Evolutionary conservation across 1,140 invertebrate genomes (phyloP), one percentile per base, ranked within the genome.

Genomic region (Drosophila elegans): DNA sequence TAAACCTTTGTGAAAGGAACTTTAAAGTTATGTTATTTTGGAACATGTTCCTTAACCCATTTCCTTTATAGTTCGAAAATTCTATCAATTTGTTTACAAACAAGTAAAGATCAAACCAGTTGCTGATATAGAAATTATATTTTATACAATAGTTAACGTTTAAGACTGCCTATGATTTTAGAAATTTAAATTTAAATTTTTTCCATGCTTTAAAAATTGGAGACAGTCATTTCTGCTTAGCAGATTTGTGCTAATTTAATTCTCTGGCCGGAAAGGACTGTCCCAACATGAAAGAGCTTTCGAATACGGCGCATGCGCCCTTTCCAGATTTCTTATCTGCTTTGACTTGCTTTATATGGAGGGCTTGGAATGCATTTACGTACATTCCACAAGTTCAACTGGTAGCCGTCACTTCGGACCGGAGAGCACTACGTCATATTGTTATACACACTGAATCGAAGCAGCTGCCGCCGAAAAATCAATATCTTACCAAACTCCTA

Each of bases 361-460:
- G 42, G 32, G 34, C 25, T 45, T n/a, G 10, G 11, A 36, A 44
- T 49, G 57, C 42, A 63, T 27, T 55, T 46, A n/a, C 16, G 46
- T 59, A 57, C 76, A 84, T 84, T 80, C 46, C 2, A 16, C 16
- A 48, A 71, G 80, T 84, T 89, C 85, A 89, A 89, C 84, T 89
- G 77, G 84, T 89, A 84, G 84, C 60, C 62, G 69, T 3, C 74
- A 75, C 69, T 69, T 81, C 66, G 48, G 12, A 34, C 16, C 38
- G 7, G 32, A 39, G 54, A 36, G 32, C 34, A 44, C 34, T 34
- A 41, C 45, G 49, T 39, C 66, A 62, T 49, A 54, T 42, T 46
- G 61, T 54, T 78, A 76, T 82, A 88, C 76, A 84, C 41, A 83
- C 44, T 27, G 11, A 32, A 36, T 39, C 21, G 49, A 61, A 80